Conservation (phyloP, 2,888 invertebrate species). For the Nyleta sp. region DNA sequence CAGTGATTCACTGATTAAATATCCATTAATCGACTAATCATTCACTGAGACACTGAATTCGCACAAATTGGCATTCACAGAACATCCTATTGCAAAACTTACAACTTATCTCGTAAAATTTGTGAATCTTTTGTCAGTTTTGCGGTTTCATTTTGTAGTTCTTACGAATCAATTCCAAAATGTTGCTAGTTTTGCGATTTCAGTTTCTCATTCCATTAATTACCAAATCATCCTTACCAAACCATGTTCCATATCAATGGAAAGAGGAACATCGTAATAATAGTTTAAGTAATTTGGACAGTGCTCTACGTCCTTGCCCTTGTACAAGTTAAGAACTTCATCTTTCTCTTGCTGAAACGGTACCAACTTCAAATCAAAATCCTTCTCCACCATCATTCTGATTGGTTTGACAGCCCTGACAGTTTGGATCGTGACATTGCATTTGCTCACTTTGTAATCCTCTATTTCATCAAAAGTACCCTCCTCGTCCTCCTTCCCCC, state of each 20-base stretch:
- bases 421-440: constrained; percentile 5
- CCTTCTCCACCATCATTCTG: constrained; percentile 9
- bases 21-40: too few relatives aligned
- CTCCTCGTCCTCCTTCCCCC: constrained; percentile 26
- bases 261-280: background rate
- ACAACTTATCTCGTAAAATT: too few relatives aligned
- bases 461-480: constrained; percentile 4
- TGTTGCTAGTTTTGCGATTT: too few relatives aligned
- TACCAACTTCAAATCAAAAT: constrained; percentile 14
- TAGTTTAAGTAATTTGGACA: background rate
- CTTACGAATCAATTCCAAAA: too few relatives aligned
- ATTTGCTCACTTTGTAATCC: background rate
- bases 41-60: too few relatives aligned
- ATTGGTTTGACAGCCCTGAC: constrained; percentile 18
- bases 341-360: constrained; percentile 22
- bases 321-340: constrained; percentile 5
- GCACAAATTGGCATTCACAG: too few relatives aligned
- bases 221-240: constrained; percentile 7
- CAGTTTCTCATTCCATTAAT: too few relatives aligned
- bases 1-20: too few relatives aligned
- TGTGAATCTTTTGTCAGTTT: too few relatives aligned
- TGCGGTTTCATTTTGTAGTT: too few relatives aligned
- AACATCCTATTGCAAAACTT: too few relatives aligned
- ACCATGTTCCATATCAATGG: background rate
- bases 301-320: background rate